Evolutionary conservation across 2,888 invertebrate species (phyloP).

Genomic region (Apotomis capreana): DNA sequence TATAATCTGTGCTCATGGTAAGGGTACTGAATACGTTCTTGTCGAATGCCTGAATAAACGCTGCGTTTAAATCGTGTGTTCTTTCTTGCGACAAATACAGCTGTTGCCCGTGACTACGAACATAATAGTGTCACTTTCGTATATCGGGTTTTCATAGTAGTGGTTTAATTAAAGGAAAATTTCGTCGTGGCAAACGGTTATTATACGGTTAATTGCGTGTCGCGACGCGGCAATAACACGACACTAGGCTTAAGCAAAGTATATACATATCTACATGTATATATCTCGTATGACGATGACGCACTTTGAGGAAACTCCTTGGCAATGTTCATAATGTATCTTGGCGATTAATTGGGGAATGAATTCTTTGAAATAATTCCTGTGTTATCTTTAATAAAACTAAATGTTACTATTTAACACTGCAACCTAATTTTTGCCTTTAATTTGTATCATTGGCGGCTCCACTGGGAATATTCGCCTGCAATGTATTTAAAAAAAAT

Average conservation of each 20-base stretch:
- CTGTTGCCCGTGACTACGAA: background rate
- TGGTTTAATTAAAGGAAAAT: slow-evolving; percentile 41
- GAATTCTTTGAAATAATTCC: too few species aligned
- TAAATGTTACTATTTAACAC: too few species aligned
- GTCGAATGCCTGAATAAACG: background rate
- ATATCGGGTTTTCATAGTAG: slow-evolving; percentile 38
- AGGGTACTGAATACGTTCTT: too few species aligned
- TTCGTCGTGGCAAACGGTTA: slow-evolving; percentile 35
- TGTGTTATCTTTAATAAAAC: too few species aligned
- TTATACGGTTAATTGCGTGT: slow-evolving; percentile 38
- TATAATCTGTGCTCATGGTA: too few species aligned
- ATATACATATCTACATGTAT: background rate
- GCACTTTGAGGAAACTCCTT: background rate
- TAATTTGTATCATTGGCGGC: too few species aligned
- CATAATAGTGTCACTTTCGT: slow-evolving; percentile 38
- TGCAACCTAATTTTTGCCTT: too few species aligned
- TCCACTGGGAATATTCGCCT: too few species aligned
- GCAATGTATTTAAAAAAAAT: too few species aligned
- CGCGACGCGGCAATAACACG: slow-evolving; percentile 28
- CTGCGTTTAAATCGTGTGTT: background rate
- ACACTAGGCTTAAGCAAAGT: background rate
- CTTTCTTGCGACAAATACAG: background rate
- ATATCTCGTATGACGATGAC: too few species aligned
- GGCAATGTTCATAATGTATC: too few species aligned
- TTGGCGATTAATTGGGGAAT: background rate